These are phyloP conservation scores for Arizona elegans DNA, from an alignment of 2,113 vertebrate genomes.

Conservation along the genomic window DNA sequence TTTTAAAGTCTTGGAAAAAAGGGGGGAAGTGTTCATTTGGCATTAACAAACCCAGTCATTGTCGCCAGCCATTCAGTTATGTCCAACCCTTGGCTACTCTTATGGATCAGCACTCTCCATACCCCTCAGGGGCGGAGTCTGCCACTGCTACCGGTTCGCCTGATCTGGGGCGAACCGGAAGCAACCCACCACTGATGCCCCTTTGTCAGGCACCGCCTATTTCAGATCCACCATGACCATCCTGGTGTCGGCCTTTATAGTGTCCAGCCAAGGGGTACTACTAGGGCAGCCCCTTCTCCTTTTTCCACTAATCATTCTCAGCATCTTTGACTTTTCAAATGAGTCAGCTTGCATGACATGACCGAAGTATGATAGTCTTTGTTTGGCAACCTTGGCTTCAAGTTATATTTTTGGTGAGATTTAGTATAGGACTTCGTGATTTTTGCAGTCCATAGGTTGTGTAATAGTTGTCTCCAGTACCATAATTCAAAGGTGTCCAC, in stretches of 20 bases:
- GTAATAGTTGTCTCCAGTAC: neutral
- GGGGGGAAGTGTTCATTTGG: neutral
- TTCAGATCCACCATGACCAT: neutral
- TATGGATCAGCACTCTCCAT: neutral
- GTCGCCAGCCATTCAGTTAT: neutral
- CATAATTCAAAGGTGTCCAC: neutral
- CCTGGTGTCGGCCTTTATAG: neutral
- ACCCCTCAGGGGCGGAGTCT: no score
- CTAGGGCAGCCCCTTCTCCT: neutral
- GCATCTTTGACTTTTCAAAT: neutral
- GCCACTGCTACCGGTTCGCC: no score
- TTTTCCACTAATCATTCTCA: neutral
- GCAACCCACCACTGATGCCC: no score
- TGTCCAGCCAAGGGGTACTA: neutral
- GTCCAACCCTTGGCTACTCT: neutral
- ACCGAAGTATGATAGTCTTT: neutral
- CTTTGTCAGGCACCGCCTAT: neutral
- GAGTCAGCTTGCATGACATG: neutral
- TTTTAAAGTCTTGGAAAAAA: neutral
- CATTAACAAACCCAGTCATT: neutral
- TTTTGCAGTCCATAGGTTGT: neutral
- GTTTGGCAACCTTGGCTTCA: neutral
- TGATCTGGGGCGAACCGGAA: no score
- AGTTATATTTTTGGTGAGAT: neutral
- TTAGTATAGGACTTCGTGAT: neutral